phyloP scores from a whole-genome alignment of 2,113 vertebrate species.

The Ivindomyrus marchei region DNA sequence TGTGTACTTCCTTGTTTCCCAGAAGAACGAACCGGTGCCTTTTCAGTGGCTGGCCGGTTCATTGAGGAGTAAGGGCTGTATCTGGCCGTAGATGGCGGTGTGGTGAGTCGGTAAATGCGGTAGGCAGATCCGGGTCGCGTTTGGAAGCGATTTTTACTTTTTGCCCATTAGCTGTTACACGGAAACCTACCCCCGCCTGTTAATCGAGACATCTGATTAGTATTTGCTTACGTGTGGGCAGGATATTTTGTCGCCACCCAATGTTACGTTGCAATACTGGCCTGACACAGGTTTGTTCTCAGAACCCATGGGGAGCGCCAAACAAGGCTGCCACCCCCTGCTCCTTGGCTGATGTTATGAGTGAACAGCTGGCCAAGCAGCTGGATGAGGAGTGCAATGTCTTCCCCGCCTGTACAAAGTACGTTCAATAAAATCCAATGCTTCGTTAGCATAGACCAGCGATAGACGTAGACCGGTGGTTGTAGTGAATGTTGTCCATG shows the following conservation, averaged over 20 bases:
- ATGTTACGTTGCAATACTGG: neutral
- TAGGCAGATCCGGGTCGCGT: neutral
- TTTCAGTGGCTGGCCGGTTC: neutral
- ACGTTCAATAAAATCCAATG: slow-evolving; percentile 45
- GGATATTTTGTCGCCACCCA: neutral
- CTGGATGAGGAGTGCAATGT: slow-evolving; percentile 71
- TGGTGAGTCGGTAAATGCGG: neutral
- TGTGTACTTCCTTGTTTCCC: neutral
- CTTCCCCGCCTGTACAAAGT: slow-evolving; percentile 61
- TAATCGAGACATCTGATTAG: neutral
- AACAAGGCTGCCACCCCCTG: slow-evolving; percentile 58
- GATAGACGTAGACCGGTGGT: neutral
- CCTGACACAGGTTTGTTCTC: slow-evolving; percentile 21
- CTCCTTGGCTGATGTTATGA: slow-evolving; percentile 92
- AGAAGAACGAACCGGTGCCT: neutral
- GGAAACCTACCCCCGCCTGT: neutral
- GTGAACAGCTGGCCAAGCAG: slow-evolving; percentile 86
- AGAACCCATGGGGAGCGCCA: slow-evolving; percentile 82
- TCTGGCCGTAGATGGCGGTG: neutral
- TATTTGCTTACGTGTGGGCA: neutral
- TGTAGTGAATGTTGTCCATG: neutral
- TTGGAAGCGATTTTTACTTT: neutral
- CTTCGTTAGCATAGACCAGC: neutral
- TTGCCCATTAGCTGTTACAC: neutral
- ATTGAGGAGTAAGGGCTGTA: neutral